Conservation (phyloP, 2,888 invertebrate genomes). For the Diplolepis rosae region DNA sequence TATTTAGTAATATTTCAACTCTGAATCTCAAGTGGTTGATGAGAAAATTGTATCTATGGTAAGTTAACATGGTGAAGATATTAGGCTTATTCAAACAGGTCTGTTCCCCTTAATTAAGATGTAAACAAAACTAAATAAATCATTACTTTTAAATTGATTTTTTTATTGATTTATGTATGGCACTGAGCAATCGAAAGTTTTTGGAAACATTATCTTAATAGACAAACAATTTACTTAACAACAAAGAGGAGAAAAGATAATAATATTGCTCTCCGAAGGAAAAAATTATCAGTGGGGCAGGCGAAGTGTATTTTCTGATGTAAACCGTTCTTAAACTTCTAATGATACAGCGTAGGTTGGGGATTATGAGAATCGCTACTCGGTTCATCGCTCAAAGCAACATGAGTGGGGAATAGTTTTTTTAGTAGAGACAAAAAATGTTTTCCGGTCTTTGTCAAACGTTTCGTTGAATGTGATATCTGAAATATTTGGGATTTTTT, state of each 20-base stretch:
- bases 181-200: too few relatives aligned
- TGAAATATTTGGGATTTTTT: background rate
- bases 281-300: slow-evolving; percentile 37
- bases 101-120: too few relatives aligned
- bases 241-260: slow-evolving; percentile 14
- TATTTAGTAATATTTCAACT: too few relatives aligned
- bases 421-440: background rate
- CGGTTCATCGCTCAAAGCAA: background rate
- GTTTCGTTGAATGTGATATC: background rate
- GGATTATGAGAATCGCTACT: slow-evolving; percentile 39
- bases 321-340: slow-evolving; percentile 45
- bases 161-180: too few relatives aligned
- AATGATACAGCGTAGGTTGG: slow-evolving; percentile 49
- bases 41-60: too few relatives aligned
- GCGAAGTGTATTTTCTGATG: slow-evolving; percentile 36
- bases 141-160: too few relatives aligned
- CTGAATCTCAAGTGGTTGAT: too few relatives aligned
- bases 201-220: too few relatives aligned
- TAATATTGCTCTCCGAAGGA: slow-evolving; percentile 30
- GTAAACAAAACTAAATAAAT: too few relatives aligned
- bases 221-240: background rate
- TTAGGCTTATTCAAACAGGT: background rate
- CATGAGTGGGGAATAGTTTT: background rate
- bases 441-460: background rate
- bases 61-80: too few relatives aligned